Conservation (phyloP, 2,888 invertebrate species). For the Harmothoe impar region DNA sequence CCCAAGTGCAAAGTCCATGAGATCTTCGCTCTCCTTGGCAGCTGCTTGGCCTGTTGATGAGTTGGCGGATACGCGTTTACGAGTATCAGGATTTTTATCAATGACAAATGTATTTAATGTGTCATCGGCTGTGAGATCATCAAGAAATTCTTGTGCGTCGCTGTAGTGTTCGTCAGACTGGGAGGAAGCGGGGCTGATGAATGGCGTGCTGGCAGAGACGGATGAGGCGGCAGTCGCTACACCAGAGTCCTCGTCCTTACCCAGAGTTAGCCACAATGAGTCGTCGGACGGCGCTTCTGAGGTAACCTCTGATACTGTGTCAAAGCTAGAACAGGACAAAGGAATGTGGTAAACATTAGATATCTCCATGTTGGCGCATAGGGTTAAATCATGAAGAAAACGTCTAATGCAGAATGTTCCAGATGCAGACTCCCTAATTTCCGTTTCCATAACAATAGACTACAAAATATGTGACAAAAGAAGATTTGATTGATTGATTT, state of each 20-base stretch:
- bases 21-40: background rate
- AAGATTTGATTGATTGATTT: no score
- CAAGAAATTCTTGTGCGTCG: background rate
- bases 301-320: background rate
- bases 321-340: background rate
- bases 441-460: no score
- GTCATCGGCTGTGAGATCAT: no score
- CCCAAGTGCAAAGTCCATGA: constrained; percentile 23
- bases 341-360: background rate
- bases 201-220: background rate
- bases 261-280: background rate
- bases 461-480: no score
- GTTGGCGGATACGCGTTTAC: no score
- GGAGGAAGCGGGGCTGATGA: background rate
- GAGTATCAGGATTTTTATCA: no score
- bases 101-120: no score
- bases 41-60: no score
- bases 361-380: background rate
- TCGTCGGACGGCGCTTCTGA: background rate
- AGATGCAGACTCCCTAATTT: no score
- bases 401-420: no score
- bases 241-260: constrained; percentile 34
- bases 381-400: no score
- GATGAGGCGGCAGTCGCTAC: background rate
- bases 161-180: background rate